Conservation (phyloP, 2,113 vertebrate species). For the Callipepla californica region DNA sequence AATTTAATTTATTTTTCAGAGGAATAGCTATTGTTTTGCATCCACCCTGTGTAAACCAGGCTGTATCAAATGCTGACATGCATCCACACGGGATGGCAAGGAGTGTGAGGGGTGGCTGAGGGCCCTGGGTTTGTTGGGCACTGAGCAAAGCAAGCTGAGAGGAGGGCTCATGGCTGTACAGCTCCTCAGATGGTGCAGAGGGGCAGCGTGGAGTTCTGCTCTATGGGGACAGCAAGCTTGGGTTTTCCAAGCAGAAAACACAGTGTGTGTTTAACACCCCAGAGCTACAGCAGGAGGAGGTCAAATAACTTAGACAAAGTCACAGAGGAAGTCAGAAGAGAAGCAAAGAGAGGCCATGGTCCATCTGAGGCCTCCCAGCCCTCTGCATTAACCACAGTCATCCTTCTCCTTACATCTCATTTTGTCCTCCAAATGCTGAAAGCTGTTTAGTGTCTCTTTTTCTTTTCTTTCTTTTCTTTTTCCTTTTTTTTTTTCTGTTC, state of each 20-base stretch:
- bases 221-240: neutral
- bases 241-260: neutral
- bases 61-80: too few species aligned
- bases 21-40: neutral
- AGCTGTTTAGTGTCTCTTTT: constrained; percentile 32
- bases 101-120: too few species aligned
- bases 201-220: neutral
- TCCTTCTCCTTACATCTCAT: neutral
- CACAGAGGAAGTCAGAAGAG: neutral
- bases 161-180: too few species aligned
- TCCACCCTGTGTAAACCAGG: neutral
- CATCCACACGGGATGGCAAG: neutral
- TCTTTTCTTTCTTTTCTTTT: neutral
- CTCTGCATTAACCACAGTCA: constrained; percentile 21
- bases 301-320: constrained; percentile 4
- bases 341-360: neutral
- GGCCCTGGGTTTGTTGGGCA: too few species aligned
- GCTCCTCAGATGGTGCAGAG: too few species aligned
- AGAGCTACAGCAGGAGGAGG: neutral
- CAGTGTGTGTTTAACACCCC: neutral
- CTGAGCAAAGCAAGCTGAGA: too few species aligned
- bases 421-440: constrained; percentile 56
- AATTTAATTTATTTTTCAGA: neutral
- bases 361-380: constrained; percentile 10
- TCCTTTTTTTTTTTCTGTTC: neutral